These are phyloP conservation scores for Didymodactylos carnosus DNA, from an alignment of 2,888 invertebrate species.

Conservation along the genomic window DNA sequence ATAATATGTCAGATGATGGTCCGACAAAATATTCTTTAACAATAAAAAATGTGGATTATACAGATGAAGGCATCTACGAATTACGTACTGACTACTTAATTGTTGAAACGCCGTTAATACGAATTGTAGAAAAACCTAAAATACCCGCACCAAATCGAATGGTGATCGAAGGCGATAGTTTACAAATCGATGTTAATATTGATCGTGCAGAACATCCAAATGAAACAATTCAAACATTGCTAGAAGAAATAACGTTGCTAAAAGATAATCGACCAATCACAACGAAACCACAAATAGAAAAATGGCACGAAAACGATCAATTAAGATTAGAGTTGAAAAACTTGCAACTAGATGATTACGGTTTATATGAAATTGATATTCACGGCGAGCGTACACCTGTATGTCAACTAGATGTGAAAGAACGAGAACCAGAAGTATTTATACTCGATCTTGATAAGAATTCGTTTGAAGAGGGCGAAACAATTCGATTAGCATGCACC, in stretches of 20 bases:
- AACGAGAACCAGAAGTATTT: not conserved
- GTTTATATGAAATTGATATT: not conserved
- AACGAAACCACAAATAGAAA: not conserved
- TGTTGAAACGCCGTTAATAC: not conserved
- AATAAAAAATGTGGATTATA: not conserved
- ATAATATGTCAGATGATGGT: not conserved
- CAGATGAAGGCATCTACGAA: not conserved
- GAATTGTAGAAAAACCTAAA: not conserved
- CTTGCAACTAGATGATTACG: not conserved
- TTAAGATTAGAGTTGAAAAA: not conserved
- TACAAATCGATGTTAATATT: not conserved
- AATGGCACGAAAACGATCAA: not conserved
- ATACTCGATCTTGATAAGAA: not conserved
- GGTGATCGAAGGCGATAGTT: not conserved
- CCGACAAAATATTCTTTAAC: not conserved
- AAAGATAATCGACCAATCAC: not conserved
- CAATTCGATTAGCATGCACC: not conserved
- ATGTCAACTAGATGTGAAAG: not conserved
- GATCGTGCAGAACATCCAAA: not conserved
- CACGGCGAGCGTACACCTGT: not conserved
- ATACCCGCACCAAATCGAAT: not conserved
- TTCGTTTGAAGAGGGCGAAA: not conserved
- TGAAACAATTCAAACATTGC: not conserved
- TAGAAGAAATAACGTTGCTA: not conserved
- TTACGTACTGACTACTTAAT: not conserved